Base-by-base conservation (phyloP, 1,140 invertebrate genomes). In the Antheraea pernyi region DNA sequence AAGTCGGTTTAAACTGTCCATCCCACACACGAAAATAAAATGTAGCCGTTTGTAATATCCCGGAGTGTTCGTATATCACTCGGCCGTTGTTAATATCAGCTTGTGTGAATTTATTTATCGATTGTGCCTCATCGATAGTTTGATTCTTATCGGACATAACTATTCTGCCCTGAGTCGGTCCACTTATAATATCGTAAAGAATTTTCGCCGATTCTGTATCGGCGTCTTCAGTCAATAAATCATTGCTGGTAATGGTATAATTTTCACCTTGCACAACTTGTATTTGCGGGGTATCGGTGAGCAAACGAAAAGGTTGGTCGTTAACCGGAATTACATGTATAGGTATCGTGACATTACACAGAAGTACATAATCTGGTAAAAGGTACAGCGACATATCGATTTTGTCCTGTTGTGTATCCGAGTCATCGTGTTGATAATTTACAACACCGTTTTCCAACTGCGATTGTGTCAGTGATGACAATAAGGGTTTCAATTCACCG, bases 1-100 rank as follows among this genome's bases (percentile, higher is more conserved):
- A 97, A 0, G 94, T 94, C 0, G 97, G 96, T 76, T 96, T 95
- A 82, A 98, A 98, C 59, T 95, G 94, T 8, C 97, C 98, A 88
- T 99, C 98, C 85, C 96, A 97, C 0, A 99, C 98, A 59, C 96
- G 94, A 74, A 99, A 98, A 88, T 97, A 96, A 82, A 99, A 98
- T 0, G 95, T 95, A 0, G 96, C 96, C 0, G 96, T 95, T 74
- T 97, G 94, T 39, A 96, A 91, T 10, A 95, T 93, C 0, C 97
- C 97, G 63, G 96, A 96, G 91, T 99, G 98, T 70, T 96, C 95
- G 82, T 98, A 99, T 6, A 97, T 92, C 3, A 99, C 93, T 72
- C 94, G 94, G 61, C 95, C 95, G n/a, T 95, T 95, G 78, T 99
- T 96, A 7, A 99, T 94, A 84, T 99, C 98, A 19, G 95, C 95